phyloP scores from a whole-genome alignment of 2,797 vertebrate species.

The Orestias chungarensis region DNA sequence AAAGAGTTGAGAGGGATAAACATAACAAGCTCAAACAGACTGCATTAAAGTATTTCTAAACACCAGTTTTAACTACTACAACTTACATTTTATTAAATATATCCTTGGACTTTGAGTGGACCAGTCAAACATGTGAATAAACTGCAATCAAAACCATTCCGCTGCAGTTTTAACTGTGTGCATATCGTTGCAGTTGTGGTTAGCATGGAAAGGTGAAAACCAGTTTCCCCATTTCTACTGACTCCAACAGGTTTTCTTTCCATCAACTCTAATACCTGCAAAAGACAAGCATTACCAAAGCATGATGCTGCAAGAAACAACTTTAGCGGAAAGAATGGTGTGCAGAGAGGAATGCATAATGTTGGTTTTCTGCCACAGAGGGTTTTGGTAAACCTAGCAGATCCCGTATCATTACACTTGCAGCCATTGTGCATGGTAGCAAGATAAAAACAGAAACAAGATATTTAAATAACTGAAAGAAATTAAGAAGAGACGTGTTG shows the following conservation, averaged over 20 bases:
- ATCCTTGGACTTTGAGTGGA: not conserved
- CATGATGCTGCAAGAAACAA: not conserved
- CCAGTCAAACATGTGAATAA: not conserved
- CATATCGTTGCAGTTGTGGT: not conserved
- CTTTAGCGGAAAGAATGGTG: not conserved
- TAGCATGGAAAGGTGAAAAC: not conserved
- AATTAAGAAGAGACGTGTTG: constrained; percentile 33
- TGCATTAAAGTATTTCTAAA: not conserved
- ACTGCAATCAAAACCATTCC: not conserved
- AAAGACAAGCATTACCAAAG: not conserved
- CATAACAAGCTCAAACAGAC: not conserved
- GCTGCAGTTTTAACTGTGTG: not conserved
- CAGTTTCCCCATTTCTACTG: not conserved
- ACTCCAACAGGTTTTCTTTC: not conserved
- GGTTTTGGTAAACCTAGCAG: not conserved
- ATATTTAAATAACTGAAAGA: not conserved
- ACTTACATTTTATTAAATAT: not conserved
- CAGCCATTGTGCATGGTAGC: not conserved
- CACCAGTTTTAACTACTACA: not conserved
- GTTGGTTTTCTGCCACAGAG: not conserved
- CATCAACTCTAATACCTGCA: not conserved
- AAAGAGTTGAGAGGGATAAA: not conserved
- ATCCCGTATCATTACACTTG: constrained; percentile 8
- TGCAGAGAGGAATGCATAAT: not conserved
- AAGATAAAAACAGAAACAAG: not conserved